Evolutionary conservation across 2,888 invertebrate species (phyloP), one percentile per base, ranked within the genome.

Genomic region (Macrosoma leucophasiata): DNA sequence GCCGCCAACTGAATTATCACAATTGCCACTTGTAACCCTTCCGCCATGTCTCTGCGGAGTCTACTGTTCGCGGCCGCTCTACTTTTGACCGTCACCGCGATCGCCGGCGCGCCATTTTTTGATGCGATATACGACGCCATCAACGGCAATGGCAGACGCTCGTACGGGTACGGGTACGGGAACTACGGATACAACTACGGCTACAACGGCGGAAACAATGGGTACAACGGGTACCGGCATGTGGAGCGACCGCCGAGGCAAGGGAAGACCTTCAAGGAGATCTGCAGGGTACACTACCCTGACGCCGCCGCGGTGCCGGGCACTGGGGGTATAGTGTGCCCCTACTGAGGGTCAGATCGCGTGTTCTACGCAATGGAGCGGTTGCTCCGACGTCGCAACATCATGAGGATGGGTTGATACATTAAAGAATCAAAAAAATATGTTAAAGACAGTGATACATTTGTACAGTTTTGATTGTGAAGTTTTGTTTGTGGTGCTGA

Each of bases 201-300:
- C 2, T 57, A 64, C 38, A 50, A 51, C 17, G 63, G 62, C 2
- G 55, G 60, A 26, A 52, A 54, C 11, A 55, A 57, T 28, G 54
- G 55, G 2, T 53, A 58, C 30, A 48, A 52, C 11, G 53, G 55
- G 1, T 62, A 65, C 15, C 59, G 53, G 32, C 47, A 43, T 5
- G 57, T 48, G 4, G 61, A 66, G 33, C 48, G 55, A 29, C 52
- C 62, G 7, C 50, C 65, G 42, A 55, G 71, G 54, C 52, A 87
- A 73, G 72, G 65, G 18, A 86, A 88, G 50, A 84, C 89, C 1
- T 93, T 88, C 70, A 89, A 88, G 56, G 87, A 90, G 29, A 88
- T 93, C 44, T 93, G 93, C 58, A 84, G 88, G 35, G 87, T 91
- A 4, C 87, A 91, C 45, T 88, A 74, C 85, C 90, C 51, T 74